These are phyloP conservation scores for Scaptodrosophila latifasciaeformis DNA, from an alignment of 2,888 invertebrate species.

Conservation along the genomic window DNA sequence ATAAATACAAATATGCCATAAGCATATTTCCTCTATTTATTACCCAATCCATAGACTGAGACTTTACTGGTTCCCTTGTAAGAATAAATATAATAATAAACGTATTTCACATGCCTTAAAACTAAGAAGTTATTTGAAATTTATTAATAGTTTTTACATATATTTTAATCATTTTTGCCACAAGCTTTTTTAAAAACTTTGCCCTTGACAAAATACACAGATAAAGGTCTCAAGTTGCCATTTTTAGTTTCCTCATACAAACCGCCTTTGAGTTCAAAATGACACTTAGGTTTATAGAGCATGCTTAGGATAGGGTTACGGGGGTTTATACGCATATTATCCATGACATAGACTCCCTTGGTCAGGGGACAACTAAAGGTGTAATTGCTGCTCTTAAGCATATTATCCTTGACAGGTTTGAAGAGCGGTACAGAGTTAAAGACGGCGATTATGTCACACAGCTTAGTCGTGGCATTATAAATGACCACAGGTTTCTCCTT, in stretches of 20 bases:
- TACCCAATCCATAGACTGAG: too few species aligned
- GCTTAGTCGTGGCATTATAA: slow-evolving; percentile 51
- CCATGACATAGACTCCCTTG: slow-evolving; percentile 39
- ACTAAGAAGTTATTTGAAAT: too few species aligned
- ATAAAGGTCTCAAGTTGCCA: slow-evolving; percentile 24
- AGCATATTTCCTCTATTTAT: too few species aligned
- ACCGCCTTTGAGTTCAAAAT: slow-evolving; percentile 41
- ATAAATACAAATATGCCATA: too few species aligned
- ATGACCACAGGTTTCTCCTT: slow-evolving; percentile 36
- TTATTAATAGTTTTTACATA: too few species aligned
- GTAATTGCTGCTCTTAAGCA: slow-evolving; percentile 52
- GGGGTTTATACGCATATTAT: background rate
- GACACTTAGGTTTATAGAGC: slow-evolving; percentile 40
- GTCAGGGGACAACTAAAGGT: slow-evolving; percentile 54
- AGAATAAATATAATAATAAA: too few species aligned
- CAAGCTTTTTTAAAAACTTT: slow-evolving; percentile 45
- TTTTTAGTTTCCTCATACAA: slow-evolving; percentile 40
- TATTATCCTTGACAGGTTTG: slow-evolving; percentile 42
- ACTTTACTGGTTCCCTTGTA: too few species aligned
- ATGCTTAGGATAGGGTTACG: slow-evolving; percentile 39
- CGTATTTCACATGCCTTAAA: too few species aligned
- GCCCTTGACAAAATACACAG: slow-evolving; percentile 41
- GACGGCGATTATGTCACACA: slow-evolving; percentile 41
- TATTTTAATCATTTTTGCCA: slow-evolving; percentile 29
- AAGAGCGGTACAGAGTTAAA: slow-evolving; percentile 55